phyloP scores from a whole-genome alignment of 2,797 vertebrate genomes.

The Anguilla pacifica region DNA sequence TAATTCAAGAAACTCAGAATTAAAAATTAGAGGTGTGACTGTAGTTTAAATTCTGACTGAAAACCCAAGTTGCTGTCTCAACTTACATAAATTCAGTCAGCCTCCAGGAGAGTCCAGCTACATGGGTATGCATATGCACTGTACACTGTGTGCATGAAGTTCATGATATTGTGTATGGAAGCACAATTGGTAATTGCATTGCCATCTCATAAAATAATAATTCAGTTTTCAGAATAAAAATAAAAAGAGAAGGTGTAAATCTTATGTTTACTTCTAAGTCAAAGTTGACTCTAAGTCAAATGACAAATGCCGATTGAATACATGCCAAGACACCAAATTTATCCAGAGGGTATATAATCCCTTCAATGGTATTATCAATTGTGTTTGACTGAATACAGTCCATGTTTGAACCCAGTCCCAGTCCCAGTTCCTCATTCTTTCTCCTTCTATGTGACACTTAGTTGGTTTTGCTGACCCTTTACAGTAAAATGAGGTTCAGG shows the following conservation, averaged over 20 bases:
- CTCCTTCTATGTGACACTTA: not conserved
- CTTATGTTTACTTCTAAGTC: not conserved
- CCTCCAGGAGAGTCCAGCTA: not conserved
- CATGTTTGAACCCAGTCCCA: not conserved
- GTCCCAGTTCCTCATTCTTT: not conserved
- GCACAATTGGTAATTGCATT: not conserved
- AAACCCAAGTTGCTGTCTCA: not conserved
- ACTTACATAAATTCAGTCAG: not conserved
- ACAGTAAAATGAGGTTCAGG: not conserved
- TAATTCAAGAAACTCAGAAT: slow-evolving; percentile 9
- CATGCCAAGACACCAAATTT: not conserved
- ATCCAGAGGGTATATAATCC: not conserved
- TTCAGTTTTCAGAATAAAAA: not conserved
- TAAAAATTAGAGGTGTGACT: not conserved
- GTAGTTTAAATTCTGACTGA: not conserved
- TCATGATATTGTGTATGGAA: not conserved
- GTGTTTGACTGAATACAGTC: not conserved
- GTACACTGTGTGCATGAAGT: not conserved
- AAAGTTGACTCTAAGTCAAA: not conserved
- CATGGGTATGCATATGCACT: not conserved
- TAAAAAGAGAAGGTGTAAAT: not conserved
- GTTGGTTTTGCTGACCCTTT: not conserved
- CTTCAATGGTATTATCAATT: not conserved
- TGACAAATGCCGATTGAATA: not conserved
- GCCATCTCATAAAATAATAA: not conserved